phyloP scores from a whole-genome alignment of 2,888 invertebrate genomes.

The Acleris holmiana region DNA sequence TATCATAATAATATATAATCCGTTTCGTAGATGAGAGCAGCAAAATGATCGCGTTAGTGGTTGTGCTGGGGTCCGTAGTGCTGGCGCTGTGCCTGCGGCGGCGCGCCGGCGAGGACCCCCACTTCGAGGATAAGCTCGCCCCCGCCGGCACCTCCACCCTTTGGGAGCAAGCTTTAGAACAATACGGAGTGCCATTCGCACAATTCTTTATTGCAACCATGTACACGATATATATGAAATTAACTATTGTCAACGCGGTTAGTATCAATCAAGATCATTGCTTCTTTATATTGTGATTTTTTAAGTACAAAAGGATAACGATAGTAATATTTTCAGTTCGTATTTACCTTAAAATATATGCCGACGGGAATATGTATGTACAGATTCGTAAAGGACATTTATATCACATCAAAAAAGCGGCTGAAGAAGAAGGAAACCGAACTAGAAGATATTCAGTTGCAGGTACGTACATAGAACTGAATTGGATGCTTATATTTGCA shows the following conservation, averaged over 20 bases:
- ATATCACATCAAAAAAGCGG: constrained; percentile 58
- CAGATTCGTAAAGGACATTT: constrained; percentile 60
- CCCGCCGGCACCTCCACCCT: constrained; percentile 46
- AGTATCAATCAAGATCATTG: constrained; percentile 37
- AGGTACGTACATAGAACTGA: constrained; percentile 51
- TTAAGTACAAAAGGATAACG: neutral
- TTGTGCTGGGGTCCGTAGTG: constrained; percentile 45
- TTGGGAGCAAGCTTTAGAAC: constrained; percentile 52
- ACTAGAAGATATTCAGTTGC: constrained; percentile 68
- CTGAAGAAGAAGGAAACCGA: constrained; percentile 61
- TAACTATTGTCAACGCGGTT: constrained; percentile 63
- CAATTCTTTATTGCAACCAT: constrained; percentile 54
- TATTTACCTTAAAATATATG: constrained; percentile 65
- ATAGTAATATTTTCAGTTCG: constrained; percentile 48
- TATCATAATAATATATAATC: constrained; percentile 7
- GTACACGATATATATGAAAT: constrained; percentile 56
- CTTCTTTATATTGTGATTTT: neutral
- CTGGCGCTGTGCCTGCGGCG: constrained; percentile 45
- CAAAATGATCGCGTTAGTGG: constrained; percentile 48
- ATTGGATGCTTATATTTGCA: no score
- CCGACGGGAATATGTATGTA: constrained; percentile 65
- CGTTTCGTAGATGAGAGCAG: constrained; percentile 12
- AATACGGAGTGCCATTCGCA: constrained; percentile 54
- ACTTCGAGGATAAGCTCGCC: constrained; percentile 39
- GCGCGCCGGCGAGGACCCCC: constrained; percentile 37